Conservation (phyloP, 1,140 invertebrate species). For the Rhyacophila brunnea region DNA sequence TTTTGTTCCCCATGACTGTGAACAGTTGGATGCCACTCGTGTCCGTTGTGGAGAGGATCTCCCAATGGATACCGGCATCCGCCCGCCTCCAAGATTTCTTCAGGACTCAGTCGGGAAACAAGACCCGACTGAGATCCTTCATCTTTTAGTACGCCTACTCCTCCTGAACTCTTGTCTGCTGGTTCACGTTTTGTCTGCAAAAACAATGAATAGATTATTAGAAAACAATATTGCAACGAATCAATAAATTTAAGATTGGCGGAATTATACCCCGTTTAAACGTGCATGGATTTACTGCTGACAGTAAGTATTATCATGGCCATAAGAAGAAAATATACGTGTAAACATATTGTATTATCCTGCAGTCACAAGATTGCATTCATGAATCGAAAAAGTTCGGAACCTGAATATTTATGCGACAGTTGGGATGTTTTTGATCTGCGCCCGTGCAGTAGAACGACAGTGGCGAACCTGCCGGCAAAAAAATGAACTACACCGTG, state of each 20-base stretch:
- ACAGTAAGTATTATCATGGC: too few relatives aligned
- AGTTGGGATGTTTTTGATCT: too few relatives aligned
- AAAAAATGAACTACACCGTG: too few relatives aligned
- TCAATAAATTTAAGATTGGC: background rate
- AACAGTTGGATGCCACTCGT: slow-evolving; percentile 82
- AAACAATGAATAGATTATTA: background rate
- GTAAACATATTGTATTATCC: too few relatives aligned
- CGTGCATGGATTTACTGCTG: too few relatives aligned
- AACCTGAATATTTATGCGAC: too few relatives aligned
- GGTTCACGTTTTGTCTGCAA: slow-evolving; percentile 41
- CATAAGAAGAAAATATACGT: too few relatives aligned
- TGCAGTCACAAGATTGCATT: too few relatives aligned
- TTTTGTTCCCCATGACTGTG: slow-evolving; percentile 80
- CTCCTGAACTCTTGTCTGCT: slow-evolving; percentile 18
- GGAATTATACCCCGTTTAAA: too few relatives aligned
- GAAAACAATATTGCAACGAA: slow-evolving; percentile 6
- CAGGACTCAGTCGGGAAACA: slow-evolving; percentile 49
- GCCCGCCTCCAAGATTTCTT: slow-evolving; percentile 71
- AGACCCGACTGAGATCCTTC: slow-evolving; percentile 16
- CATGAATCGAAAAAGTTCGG: too few relatives aligned
- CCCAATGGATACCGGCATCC: slow-evolving; percentile 72
- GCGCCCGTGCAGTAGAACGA: too few relatives aligned
- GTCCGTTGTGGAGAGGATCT: slow-evolving; percentile 73
- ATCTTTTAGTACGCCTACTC: slow-evolving; percentile 33
- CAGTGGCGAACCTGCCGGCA: too few relatives aligned